Evolutionary conservation across 2,888 invertebrate species (phyloP), one percentile per base, ranked within the genome.

Genomic region (Galerucella calmariensis): DNA sequence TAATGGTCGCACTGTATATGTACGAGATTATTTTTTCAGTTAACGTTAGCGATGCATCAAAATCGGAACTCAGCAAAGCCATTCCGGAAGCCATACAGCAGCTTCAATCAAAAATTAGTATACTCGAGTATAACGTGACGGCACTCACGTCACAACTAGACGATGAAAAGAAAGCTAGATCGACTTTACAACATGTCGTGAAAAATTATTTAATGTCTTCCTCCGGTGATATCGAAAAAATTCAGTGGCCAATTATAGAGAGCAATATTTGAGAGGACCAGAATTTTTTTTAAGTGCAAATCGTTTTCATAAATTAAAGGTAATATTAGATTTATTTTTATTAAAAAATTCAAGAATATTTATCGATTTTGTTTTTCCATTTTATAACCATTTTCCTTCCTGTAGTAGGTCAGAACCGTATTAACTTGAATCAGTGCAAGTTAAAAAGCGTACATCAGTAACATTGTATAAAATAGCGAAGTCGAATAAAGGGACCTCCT

Each of bases 91-190:
- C 82, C 58, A 78, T 84, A 72, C 82, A 81, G 65, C 76, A 80
- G 56, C 80, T 85, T 27, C 83, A 84, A 75, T 83, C 82, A 27
- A 84, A 84, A 78, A 75, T 84, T 65, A 85, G 83, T 78, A 85
- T 86, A 73, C 81, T 88, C 74, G 87, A 88, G 75, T 83, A 83
- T 79, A 87, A 86, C 78, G 81, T 87, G 74, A 82, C 83, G 1
- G 83, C 84, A 20, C 77, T 88, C 46, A 82, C 85, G 12, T 79
- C 85, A 20, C 85, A 87, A 77, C 78, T 88, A 61, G 83, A 82
- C 41, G 87, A 88, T 75, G 88, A 88, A 80, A 82, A 84, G 44
- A 81, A 84, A 71, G 87, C 87, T 58, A 81, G 88, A 68, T 85
- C 81, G 78, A 79, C 83, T 51, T 82, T 88, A 74, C 79, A 79